Conservation (phyloP, 1,140 invertebrate genomes). For the Stegodyphus dumicola region DNA sequence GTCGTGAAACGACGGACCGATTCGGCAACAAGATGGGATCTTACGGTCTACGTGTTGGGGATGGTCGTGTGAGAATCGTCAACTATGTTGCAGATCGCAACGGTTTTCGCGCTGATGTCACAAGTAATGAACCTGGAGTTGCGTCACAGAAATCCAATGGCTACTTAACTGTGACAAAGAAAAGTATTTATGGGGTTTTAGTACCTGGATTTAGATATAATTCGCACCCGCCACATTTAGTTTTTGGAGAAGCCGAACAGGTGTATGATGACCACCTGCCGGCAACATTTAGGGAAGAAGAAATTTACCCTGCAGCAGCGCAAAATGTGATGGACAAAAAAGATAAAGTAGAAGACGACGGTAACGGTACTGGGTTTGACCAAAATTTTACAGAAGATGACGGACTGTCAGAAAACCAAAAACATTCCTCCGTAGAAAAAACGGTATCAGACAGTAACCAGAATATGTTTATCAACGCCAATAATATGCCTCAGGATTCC, state of each 20-base stretch:
- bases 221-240: too few species aligned
- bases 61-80: slow-evolving; percentile 64
- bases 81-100: slow-evolving; percentile 64
- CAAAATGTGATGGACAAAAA: too few species aligned
- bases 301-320: too few species aligned
- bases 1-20: slow-evolving; percentile 62
- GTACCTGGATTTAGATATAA: slow-evolving; percentile 9
- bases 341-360: too few species aligned
- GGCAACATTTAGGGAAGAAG: too few species aligned
- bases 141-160: background rate
- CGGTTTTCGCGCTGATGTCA: slow-evolving; percentile 60
- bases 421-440: too few species aligned
- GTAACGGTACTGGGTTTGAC: too few species aligned
- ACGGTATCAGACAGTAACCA: too few species aligned
- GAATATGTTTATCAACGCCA: too few species aligned
- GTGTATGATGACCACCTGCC: background rate
- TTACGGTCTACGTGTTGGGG: slow-evolving; percentile 64
- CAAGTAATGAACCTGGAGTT: slow-evolving; percentile 48
- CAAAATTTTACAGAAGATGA: too few species aligned
- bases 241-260: slow-evolving; percentile 1
- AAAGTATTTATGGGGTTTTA: background rate
- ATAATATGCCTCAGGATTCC: too few species aligned
- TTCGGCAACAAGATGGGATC: slow-evolving; percentile 63
- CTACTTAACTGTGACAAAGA: background rate
- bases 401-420: too few species aligned